Evolutionary conservation across 2,888 invertebrate genomes (phyloP), one percentile per base, ranked within the genome.

Genomic region (Parnassius smintheus): DNA sequence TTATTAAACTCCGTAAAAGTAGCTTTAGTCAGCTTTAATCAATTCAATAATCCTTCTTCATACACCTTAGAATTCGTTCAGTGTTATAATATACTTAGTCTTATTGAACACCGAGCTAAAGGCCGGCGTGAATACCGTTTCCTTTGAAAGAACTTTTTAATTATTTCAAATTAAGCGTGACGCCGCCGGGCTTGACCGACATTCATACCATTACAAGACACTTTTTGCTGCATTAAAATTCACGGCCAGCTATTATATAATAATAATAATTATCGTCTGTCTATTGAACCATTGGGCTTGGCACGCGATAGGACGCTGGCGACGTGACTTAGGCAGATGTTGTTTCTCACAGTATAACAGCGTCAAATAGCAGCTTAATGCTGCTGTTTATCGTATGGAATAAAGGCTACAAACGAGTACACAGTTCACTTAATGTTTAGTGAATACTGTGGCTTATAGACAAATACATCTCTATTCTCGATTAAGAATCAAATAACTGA

Each of bases 191-290:
- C 56, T 56, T 61, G 61, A 61, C 61, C 61, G 61, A 61, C 41
- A 61, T 56, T 56, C 46, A 41, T 41, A 56, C 46, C 56, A 61
- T 61, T 52, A 41, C 60, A 61, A 18, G 44, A 52, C 46, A 56
- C 61, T 56, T 61, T 61, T 61, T 61, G 49, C 56, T 25, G 42
- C 51, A 56, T 55, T 50, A 52, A 3, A 56, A 61, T 61, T 61
- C 61, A 61, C 61, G 61, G 61, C 51, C 61, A 51, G 10, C 41
- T 13, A 52, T 61, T 51, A 56, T 61, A 13, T 61, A 61, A 61
- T 45, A 56, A 61, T 13, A 56, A 56, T 53, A 53, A 45, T 59
- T 46, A 58, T 25, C 9, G 52, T 55, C 55, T 49, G 48, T 60
- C 61, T 35, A 53, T 25, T 22, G 58, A 44, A 51, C 48, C 48